Conservation (phyloP, 1,140 invertebrate species). For the Drosophila micromelanica region DNA sequence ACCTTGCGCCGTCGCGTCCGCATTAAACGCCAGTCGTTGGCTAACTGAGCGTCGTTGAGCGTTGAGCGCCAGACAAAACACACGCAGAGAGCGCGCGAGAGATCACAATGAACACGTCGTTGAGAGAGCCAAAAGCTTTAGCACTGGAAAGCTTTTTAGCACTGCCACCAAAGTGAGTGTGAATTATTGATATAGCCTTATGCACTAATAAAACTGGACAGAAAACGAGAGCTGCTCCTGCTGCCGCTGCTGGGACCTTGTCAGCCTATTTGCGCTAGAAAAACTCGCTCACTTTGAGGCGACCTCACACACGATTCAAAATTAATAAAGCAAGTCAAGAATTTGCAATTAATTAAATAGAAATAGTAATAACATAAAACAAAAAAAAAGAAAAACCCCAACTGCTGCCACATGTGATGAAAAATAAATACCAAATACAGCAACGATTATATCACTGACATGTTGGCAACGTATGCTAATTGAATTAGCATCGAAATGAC, state of each 20-base stretch:
- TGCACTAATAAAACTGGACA: slow-evolving; percentile 45
- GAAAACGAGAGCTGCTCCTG: slow-evolving; percentile 58
- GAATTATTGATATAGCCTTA: slow-evolving; percentile 63
- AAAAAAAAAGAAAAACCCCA: not conserved
- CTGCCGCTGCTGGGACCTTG: slow-evolving; percentile 51
- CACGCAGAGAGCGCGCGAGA: slow-evolving; percentile 24
- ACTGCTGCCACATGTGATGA: slow-evolving; percentile 17
- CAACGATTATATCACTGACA: slow-evolving; percentile 17
- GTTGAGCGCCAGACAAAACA: slow-evolving; percentile 52
- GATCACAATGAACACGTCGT: not conserved
- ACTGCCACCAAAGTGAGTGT: slow-evolving; percentile 55
- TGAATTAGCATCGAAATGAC: slow-evolving; percentile 60
- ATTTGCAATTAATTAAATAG: slow-evolving; percentile 32
- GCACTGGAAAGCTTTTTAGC: slow-evolving; percentile 39
- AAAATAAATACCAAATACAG: slow-evolving; percentile 5
- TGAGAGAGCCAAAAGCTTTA: slow-evolving; percentile 44
- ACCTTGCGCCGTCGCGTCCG: slow-evolving; percentile 57
- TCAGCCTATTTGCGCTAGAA: slow-evolving; percentile 31
- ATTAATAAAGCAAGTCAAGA: slow-evolving; percentile 46
- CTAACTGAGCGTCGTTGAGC: slow-evolving; percentile 50
- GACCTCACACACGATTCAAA: slow-evolving; percentile 60
- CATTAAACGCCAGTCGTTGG: slow-evolving; percentile 51
- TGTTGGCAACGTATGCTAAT: slow-evolving; percentile 49
- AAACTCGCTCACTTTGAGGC: slow-evolving; percentile 70
- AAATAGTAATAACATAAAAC: slow-evolving; percentile 8